Conservation (phyloP, 2,113 vertebrate species). For the Poeciliopsis occidentalis region DNA sequence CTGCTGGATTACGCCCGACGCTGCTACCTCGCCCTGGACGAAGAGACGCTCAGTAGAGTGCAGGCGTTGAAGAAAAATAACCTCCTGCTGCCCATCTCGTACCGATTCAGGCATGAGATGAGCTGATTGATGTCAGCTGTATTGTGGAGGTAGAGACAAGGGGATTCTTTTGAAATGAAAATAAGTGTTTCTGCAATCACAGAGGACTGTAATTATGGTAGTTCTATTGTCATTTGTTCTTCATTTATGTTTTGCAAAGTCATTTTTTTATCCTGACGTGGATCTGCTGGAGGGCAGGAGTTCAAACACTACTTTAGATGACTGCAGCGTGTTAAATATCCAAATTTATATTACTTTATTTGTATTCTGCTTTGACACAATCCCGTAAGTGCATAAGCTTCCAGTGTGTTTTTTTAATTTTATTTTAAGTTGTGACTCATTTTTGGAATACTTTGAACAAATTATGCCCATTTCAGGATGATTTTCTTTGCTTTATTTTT, state of each 20-base stretch:
- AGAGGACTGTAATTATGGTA: conserved; percentile 6
- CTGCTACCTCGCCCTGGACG: conserved; percentile 88
- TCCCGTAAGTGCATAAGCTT: neutral
- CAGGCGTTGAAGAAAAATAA: conserved; percentile 92
- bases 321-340: conserved; percentile 1
- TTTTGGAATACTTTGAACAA: neutral
- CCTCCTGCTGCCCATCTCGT: conserved; percentile 89
- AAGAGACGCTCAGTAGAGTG: conserved; percentile 87
- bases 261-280: conserved; percentile 3
- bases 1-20: conserved; percentile 89
- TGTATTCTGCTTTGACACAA: conserved; percentile 19
- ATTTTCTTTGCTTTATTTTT: conserved; percentile 1
- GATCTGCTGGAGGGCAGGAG: neutral
- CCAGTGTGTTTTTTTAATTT: neutral
- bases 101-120: conserved; percentile 81
- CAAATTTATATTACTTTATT: conserved; percentile 15
- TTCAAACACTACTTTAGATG: conserved; percentile 1
- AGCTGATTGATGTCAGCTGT: conserved; percentile 6
- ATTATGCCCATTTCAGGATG: neutral
- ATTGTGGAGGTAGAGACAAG: conserved; percentile 4
- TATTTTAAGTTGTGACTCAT: neutral
- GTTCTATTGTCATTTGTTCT: neutral
- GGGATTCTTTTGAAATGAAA: conserved; percentile 6
- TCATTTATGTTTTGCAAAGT: neutral
- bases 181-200: conserved; percentile 1